Evolutionary conservation across 2,797 vertebrate species (phyloP).

Genomic region (Tauraco hartlaubi): DNA sequence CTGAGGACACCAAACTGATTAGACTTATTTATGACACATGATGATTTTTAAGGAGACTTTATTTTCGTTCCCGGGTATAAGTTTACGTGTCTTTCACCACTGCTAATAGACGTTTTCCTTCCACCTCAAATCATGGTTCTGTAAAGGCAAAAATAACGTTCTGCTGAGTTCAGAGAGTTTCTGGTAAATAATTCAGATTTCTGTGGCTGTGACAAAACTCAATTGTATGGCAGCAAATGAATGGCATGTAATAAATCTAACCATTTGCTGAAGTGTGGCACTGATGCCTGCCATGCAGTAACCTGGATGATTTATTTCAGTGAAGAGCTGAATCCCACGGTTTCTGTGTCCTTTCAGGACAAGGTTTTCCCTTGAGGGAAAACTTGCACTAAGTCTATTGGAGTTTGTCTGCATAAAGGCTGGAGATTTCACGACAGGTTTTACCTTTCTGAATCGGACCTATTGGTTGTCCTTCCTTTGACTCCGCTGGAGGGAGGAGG

Average conservation of each 20-base stretch:
- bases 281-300: neutral
- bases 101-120: neutral
- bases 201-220: neutral
- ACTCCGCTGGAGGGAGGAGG: neutral
- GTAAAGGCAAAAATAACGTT: neutral
- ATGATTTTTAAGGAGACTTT: neutral
- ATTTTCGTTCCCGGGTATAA: neutral
- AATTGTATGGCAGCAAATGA: neutral
- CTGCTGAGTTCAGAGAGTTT: neutral
- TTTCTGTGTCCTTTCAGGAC: neutral
- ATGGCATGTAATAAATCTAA: neutral
- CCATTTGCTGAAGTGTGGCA: neutral
- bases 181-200: neutral
- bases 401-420: neutral
- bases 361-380: neutral
- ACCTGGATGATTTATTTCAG: neutral
- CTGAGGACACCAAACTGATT: neutral
- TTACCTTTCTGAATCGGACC: neutral
- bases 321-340: neutral
- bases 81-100: neutral
- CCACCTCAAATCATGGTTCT: neutral
- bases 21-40: neutral
- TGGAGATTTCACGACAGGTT: neutral
- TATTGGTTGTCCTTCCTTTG: neutral
- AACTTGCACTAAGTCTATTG: neutral